These are phyloP conservation scores for Beroe forskalii DNA, from an alignment of 37 sponge, comb jelly and placozoan genomes.

Conservation along the genomic window DNA sequence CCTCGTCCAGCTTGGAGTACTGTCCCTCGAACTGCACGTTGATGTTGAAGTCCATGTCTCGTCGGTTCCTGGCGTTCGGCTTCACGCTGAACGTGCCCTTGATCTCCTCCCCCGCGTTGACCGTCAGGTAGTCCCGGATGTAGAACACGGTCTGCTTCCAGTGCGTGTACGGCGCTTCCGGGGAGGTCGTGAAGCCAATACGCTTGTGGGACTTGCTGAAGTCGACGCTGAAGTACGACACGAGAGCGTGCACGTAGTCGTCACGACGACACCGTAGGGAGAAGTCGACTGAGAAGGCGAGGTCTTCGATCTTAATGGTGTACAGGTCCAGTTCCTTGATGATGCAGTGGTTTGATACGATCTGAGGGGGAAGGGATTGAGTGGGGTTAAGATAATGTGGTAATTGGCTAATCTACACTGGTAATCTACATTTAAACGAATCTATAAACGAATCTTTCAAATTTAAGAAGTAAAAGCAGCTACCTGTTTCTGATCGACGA, in stretches of 20 bases:
- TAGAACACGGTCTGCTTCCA: constrained; percentile 99
- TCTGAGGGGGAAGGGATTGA: constrained; percentile 37
- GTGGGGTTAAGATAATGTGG: background rate
- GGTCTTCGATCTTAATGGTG: constrained; percentile 81
- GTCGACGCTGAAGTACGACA: constrained; percentile 89
- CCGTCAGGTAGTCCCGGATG: constrained; percentile 86
- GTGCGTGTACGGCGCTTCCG: constrained; percentile 89
- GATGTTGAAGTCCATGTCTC: constrained; percentile 86
- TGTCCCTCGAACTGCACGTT: constrained; percentile 85
- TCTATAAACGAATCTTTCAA: background rate
- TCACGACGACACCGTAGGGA: constrained; percentile 74
- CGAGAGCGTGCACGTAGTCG: constrained; percentile 95
- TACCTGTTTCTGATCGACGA: constrained; percentile 88
- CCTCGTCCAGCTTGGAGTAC: constrained; percentile 71
- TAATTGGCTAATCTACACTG: too few species aligned
- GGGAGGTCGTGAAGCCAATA: constrained; percentile 85
- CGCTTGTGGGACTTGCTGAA: constrained; percentile 94
- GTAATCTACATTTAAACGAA: too few species aligned
- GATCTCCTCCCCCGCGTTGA: constrained; percentile 86
- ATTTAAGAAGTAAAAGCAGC: too few species aligned
- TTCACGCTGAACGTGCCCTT: constrained; percentile 73
- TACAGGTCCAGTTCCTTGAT: constrained; percentile 87
- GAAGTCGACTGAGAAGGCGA: constrained; percentile 82
- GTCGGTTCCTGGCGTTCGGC: constrained; percentile 80
- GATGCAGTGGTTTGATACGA: constrained; percentile 32